Evolutionary conservation across 23 tunicate genomes (phyloP).

Genomic region (Styela clava): DNA sequence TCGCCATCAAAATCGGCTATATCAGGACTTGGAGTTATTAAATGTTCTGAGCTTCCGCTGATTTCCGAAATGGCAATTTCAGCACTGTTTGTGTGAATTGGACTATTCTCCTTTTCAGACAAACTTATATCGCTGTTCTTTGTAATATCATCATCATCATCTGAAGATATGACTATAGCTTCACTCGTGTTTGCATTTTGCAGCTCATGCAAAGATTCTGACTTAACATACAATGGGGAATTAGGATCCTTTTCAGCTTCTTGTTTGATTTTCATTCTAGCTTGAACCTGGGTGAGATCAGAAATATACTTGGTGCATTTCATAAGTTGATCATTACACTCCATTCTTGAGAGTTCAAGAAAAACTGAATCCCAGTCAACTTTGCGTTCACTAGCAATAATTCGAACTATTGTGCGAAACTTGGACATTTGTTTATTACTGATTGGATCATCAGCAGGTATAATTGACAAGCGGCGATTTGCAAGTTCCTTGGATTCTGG

Average conservation of each 20-base stretch:
- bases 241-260: neutral
- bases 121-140: neutral
- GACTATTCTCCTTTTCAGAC: neutral
- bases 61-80: neutral
- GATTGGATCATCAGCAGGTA: slow-evolving; percentile 54
- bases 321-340: slow-evolving; percentile 24
- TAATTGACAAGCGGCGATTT: slow-evolving; percentile 33
- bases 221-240: neutral
- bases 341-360: slow-evolving; percentile 10
- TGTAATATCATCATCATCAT: neutral
- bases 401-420: slow-evolving; percentile 30
- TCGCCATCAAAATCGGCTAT: neutral
- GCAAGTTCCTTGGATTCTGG: slow-evolving; percentile 41
- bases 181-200: neutral
- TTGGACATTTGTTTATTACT: slow-evolving; percentile 15
- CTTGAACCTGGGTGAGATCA: neutral
- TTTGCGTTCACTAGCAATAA: slow-evolving; percentile 34
- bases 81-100: neutral
- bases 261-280: neutral
- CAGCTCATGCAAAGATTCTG: neutral
- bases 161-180: slow-evolving; percentile 36
- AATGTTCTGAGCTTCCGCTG: neutral
- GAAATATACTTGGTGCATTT: slow-evolving; percentile 13
- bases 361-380: slow-evolving; percentile 4
- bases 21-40: neutral